Evolutionary conservation across 1,140 invertebrate species (phyloP).

Genomic region (Zaprionus capensis): DNA sequence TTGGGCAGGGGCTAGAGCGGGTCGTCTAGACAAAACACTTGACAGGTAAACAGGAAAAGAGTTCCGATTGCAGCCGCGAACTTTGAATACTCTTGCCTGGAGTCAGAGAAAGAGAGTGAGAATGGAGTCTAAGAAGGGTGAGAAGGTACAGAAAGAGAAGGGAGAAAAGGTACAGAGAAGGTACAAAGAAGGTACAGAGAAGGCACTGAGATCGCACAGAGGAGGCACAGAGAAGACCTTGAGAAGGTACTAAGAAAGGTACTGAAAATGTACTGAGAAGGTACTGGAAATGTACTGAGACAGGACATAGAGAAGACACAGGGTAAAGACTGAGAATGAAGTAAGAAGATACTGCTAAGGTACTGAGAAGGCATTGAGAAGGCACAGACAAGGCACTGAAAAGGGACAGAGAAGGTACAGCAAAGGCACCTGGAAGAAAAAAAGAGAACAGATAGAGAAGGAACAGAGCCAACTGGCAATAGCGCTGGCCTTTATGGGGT

Average conservation of each 20-base stretch:
- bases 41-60: not conserved
- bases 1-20: not conserved
- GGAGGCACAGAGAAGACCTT: too few relatives aligned
- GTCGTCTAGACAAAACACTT: constrained; percentile 39
- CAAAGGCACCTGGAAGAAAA: not conserved
- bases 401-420: too few relatives aligned
- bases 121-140: too few relatives aligned
- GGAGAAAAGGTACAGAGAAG: not conserved
- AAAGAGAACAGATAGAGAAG: not conserved
- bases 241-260: too few relatives aligned
- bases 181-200: not conserved
- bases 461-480: not conserved
- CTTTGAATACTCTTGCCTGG: not conserved
- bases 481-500: too few relatives aligned
- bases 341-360: too few relatives aligned
- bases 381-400: too few relatives aligned
- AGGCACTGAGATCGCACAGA: too few relatives aligned
- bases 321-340: not conserved
- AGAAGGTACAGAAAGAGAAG: too few relatives aligned
- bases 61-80: not conserved
- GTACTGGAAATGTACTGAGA: not conserved
- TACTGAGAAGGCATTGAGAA: too few relatives aligned
- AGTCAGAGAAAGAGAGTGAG: too few relatives aligned
- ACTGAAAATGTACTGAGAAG: not conserved
- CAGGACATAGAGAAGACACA: not conserved